Conservation (phyloP, 2,888 invertebrate genomes). For the Pristionchus japonicus region DNA sequence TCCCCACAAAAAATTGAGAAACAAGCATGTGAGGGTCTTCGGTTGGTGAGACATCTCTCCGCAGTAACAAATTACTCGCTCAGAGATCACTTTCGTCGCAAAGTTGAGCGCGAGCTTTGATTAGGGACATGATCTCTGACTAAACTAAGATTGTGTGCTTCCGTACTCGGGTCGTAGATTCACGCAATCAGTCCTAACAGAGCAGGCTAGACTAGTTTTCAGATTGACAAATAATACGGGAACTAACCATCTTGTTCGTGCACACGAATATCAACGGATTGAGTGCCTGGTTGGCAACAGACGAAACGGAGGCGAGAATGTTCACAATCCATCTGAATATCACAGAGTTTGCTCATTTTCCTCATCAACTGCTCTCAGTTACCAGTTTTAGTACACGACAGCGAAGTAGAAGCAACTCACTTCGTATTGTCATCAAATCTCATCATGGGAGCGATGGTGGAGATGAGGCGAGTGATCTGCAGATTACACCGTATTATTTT, state of each 20-base stretch:
- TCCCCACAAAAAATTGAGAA: too few relatives aligned
- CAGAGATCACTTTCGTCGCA: background rate
- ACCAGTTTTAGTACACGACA: background rate
- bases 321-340: constrained; percentile 11
- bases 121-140: background rate
- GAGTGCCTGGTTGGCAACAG: constrained; percentile 18
- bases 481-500: too few relatives aligned
- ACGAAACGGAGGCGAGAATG: background rate
- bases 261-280: constrained; percentile 42
- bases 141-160: too few relatives aligned
- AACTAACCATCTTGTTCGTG: constrained; percentile 40
- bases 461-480: constrained; percentile 10
- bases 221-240: background rate
- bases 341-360: background rate
- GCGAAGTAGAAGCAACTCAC: background rate
- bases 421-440: background rate
- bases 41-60: background rate
- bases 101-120: background rate
- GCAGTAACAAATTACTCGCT: background rate
- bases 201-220: too few relatives aligned
- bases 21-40: too few relatives aligned
- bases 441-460: constrained; percentile 33
- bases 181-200: too few relatives aligned
- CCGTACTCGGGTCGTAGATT: too few relatives aligned
- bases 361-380: background rate